These are phyloP conservation scores for Rhinoraja longicauda DNA, from an alignment of 2,797 vertebrate species.

Conservation along the genomic window DNA sequence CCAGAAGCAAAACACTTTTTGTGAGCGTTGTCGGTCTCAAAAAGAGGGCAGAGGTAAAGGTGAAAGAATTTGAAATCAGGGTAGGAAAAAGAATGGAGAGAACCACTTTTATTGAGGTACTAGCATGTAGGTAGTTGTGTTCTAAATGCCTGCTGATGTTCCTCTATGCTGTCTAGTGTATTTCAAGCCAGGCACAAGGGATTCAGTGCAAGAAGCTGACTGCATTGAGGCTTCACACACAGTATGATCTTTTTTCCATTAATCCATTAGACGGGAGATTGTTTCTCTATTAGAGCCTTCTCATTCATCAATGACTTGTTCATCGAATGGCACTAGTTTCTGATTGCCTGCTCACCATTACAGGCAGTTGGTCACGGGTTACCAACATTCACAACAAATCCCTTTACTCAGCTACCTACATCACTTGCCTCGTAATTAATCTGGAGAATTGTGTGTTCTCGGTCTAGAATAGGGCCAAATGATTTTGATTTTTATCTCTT, in stretches of 20 bases:
- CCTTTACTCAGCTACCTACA: not conserved
- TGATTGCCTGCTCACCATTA: not conserved
- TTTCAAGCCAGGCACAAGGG: not conserved
- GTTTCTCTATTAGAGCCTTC: slow-evolving; percentile 17
- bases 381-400: not conserved
- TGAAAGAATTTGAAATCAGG: not conserved
- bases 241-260: not conserved
- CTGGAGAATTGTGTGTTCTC: not conserved
- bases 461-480: not conserved
- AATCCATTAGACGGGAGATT: slow-evolving; percentile 23
- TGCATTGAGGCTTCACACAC: not conserved
- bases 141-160: not conserved
- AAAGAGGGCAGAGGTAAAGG: too few relatives aligned
- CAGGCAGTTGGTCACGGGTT: not conserved
- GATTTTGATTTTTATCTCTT: not conserved
- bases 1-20: not conserved
- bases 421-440: not conserved
- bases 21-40: not conserved
- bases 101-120: not conserved
- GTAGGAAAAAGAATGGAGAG: not conserved
- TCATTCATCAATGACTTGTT: slow-evolving; percentile 12
- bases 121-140: not conserved
- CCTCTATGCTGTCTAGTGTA: not conserved
- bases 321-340: not conserved
- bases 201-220: not conserved